phyloP scores from a whole-genome alignment of 2,797 vertebrate genomes.

The Diglossa cyanea region DNA sequence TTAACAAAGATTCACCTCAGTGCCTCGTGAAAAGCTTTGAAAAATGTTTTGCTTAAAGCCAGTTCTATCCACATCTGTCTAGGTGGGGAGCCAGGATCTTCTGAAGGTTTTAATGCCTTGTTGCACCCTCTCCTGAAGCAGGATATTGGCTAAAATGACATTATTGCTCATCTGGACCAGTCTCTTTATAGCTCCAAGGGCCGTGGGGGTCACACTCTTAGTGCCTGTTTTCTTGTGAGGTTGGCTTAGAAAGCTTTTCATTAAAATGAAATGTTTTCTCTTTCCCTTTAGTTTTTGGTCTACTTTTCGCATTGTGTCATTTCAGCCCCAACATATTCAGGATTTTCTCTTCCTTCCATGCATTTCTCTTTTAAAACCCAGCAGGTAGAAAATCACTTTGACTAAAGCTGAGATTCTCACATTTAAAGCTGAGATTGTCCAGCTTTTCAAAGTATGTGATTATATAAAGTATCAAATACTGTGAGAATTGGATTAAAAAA shows the following conservation, averaged over 20 bases:
- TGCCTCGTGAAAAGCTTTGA: constrained; percentile 25
- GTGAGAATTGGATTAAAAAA: constrained; percentile 57
- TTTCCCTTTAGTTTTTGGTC: not conserved
- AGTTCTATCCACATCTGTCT: not conserved
- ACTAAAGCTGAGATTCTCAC: constrained; percentile 22
- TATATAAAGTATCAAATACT: constrained; percentile 39
- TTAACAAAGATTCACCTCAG: constrained; percentile 46
- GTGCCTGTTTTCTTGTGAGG: not conserved
- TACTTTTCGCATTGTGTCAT: not conserved
- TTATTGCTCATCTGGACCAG: not conserved
- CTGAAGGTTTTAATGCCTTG: not conserved
- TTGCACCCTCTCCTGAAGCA: not conserved
- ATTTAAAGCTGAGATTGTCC: constrained; percentile 26
- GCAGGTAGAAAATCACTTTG: constrained; percentile 30
- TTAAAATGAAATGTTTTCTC: constrained; percentile 16
- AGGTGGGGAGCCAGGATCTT: not conserved
- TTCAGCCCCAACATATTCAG: not conserved
- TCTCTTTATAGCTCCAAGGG: not conserved
- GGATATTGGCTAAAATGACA: not conserved
- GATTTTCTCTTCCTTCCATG: not conserved
- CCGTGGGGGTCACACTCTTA: not conserved
- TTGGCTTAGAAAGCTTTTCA: constrained; percentile 43
- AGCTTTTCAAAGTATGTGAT: constrained; percentile 37
- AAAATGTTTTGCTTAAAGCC: constrained; percentile 30
- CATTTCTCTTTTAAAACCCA: constrained; percentile 3